These are phyloP conservation scores for Gallinago solitaria DNA, from an alignment of 2,797 vertebrate species.

Conservation along the genomic window DNA sequence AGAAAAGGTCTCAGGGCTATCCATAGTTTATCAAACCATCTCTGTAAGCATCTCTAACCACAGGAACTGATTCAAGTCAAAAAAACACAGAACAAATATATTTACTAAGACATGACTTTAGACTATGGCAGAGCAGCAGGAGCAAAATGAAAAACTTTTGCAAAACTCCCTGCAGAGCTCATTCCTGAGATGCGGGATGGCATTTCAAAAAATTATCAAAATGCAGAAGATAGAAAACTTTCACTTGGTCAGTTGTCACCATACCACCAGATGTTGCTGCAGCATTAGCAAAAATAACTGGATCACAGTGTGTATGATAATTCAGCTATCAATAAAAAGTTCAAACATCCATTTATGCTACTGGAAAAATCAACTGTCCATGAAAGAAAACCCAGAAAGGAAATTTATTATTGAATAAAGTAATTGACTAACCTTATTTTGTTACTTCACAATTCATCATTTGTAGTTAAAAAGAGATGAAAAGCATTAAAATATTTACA, in stretches of 20 bases:
- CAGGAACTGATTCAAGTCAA: not conserved
- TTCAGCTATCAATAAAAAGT: not conserved
- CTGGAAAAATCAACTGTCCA: conserved; percentile 28
- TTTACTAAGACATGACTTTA: conserved; percentile 11
- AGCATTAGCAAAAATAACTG: not conserved
- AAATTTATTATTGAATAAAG: conserved; percentile 28
- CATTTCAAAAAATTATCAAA: not conserved
- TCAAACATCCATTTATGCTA: not conserved
- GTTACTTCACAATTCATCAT: not conserved
- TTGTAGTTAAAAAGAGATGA: conserved; percentile 11
- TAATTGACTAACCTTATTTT: not conserved
- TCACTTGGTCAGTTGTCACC: not conserved
- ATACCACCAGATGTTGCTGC: conserved; percentile 6
- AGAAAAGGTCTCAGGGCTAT: not conserved
- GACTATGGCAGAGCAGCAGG: not conserved
- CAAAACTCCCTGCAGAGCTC: conserved; percentile 3
- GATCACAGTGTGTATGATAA: not conserved
- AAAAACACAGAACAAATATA: not conserved
- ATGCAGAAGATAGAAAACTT: not conserved
- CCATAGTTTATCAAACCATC: not conserved
- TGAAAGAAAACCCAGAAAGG: conserved; percentile 21
- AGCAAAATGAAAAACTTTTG: conserved; percentile 30
- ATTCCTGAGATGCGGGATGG: not conserved
- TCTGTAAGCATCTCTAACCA: not conserved
- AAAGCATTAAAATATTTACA: conserved; percentile 48